Conservation (phyloP, 2,113 vertebrate species). For the Catharus minimus region DNA sequence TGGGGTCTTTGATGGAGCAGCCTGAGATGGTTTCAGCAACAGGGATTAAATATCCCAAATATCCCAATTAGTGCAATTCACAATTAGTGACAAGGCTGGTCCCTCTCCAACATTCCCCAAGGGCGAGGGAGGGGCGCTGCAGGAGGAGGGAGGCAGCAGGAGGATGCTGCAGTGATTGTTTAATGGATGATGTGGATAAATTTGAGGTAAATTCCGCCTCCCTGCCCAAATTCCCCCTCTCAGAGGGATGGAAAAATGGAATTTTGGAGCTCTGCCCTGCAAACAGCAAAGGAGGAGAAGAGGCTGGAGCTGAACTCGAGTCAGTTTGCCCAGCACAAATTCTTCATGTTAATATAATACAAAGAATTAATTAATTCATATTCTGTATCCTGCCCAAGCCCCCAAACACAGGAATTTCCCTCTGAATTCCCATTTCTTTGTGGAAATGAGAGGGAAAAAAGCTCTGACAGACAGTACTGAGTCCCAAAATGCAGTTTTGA, state of each 20-base stretch:
- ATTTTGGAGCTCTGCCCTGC: not conserved
- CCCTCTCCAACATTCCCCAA: constrained; percentile 1
- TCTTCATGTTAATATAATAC: too few species aligned
- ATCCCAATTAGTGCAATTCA: constrained; percentile 42
- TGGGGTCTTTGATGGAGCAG: not conserved
- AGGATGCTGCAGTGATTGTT: not conserved
- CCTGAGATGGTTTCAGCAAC: constrained; percentile 25
- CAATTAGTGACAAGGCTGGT: not conserved
- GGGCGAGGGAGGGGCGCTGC: not conserved
- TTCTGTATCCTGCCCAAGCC: not conserved
- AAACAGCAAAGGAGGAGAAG: not conserved
- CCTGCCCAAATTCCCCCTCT: not conserved
- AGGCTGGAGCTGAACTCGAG: fast-evolving
- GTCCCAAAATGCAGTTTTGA: not conserved
- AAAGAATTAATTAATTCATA: not conserved
- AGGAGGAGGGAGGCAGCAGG: not conserved
- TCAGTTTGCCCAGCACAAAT: too few species aligned
- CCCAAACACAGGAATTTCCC: not conserved
- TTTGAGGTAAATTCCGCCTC: fast-evolving
- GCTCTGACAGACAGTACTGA: not conserved
- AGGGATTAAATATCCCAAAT: constrained; percentile 57
- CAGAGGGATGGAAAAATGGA: not conserved
- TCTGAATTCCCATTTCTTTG: not conserved
- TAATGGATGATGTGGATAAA: fast-evolving
- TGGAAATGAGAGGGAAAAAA: not conserved